A percentile compares a stretch with the other conserved stretches of the same genome.
These are phyloP conservation scores for Seira sanloemensis DNA, from an alignment of 2,888 invertebrate genomes.

Conservation along the genomic window DNA sequence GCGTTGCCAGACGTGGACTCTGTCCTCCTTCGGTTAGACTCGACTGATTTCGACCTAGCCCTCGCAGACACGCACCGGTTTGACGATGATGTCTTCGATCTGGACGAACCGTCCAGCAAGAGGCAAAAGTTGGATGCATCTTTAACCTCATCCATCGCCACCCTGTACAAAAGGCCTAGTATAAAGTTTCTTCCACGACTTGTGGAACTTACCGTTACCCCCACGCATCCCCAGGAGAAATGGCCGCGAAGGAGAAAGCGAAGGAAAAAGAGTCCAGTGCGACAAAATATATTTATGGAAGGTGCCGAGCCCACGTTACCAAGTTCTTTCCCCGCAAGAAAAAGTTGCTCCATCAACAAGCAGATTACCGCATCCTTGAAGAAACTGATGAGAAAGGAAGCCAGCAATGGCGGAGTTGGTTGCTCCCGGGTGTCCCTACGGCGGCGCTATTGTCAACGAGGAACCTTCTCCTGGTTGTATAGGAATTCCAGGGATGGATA, in stretches of 20 bases:
- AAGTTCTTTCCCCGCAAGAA: neutral
- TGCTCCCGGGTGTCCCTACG: slow-evolving; percentile 24
- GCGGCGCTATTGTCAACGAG: slow-evolving; percentile 53
- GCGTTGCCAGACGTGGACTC: neutral
- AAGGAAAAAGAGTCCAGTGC: neutral
- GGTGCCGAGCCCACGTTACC: neutral
- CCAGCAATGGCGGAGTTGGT: neutral
- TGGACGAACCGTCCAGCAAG: slow-evolving; percentile 48
- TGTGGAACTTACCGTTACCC: slow-evolving; percentile 65
- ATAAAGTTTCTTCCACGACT: slow-evolving; percentile 67
- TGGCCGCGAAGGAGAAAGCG: neutral
- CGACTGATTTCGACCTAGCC: slow-evolving; percentile 28
- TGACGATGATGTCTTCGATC: slow-evolving; percentile 14
- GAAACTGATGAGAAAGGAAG: neutral
- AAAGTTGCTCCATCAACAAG: slow-evolving; percentile 10
- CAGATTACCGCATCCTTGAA: no score
- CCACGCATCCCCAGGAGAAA: slow-evolving; percentile 41
- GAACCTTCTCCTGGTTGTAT: slow-evolving; percentile 56
- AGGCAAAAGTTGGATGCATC: slow-evolving; percentile 45
- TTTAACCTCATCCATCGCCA: slow-evolving; percentile 34
- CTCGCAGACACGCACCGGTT: slow-evolving; percentile 25
- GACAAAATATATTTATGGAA: neutral
- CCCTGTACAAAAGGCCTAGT: slow-evolving; percentile 64
- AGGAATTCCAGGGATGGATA: slow-evolving; percentile 49
- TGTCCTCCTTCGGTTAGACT: slow-evolving; percentile 32